Conservation (phyloP, 2,797 vertebrate species). For the Gobionotothen gibberifrons region DNA sequence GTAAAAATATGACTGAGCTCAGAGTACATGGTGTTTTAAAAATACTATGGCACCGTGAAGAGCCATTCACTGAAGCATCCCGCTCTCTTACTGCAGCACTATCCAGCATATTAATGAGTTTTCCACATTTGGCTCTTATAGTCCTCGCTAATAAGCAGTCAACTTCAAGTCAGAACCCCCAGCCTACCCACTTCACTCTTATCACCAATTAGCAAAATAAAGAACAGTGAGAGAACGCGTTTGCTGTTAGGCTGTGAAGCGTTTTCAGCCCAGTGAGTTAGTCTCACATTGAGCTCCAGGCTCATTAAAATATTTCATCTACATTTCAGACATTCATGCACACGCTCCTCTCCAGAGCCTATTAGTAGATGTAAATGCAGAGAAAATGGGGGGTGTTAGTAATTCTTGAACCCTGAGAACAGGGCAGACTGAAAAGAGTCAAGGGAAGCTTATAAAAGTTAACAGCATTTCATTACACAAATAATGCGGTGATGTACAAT, state of each 20-base stretch:
- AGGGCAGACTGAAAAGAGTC: too few species aligned
- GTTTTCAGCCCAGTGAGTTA: not conserved
- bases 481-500: too few species aligned
- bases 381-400: not conserved
- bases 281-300: not conserved
- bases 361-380: not conserved
- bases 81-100: conserved; percentile 12
- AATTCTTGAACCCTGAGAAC: too few species aligned
- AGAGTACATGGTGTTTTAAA: not conserved
- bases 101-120: conserved; percentile 16
- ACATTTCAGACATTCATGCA: not conserved
- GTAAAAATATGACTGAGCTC: not conserved
- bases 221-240: not conserved
- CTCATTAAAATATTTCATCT: conserved; percentile 30
- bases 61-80: not conserved
- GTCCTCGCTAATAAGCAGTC: conserved; percentile 21
- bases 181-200: not conserved
- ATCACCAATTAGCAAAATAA: conserved; percentile 48
- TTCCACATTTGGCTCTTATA: not conserved
- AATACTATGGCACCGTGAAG: not conserved
- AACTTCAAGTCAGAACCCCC: not conserved
- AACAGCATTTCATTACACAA: too few species aligned
- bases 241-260: not conserved
- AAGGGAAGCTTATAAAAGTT: too few species aligned
- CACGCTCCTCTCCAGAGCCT: not conserved